Evolutionary conservation across 2,113 vertebrate genomes (phyloP).

Genomic region (Amazona guildingii): DNA sequence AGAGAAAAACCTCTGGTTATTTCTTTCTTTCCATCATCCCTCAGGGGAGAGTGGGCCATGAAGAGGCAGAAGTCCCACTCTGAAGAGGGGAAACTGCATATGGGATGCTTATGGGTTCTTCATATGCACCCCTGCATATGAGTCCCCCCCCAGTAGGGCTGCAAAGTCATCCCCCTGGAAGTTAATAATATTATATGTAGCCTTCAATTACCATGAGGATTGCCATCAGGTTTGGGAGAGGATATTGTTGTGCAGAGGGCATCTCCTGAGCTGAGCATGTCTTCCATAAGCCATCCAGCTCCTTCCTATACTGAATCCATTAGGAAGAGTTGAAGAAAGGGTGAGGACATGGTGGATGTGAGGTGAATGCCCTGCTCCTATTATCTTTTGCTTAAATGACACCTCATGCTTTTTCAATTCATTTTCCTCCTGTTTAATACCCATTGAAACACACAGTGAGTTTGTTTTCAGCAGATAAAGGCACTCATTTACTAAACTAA

Average conservation of each 20-base stretch:
- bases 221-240: not conserved
- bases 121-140: not conserved
- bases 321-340: not conserved
- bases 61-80: not conserved
- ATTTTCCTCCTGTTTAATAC: not conserved
- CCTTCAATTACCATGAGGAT: not conserved
- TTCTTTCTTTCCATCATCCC: not conserved
- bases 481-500: not conserved
- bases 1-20: not conserved
- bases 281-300: not conserved
- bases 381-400: not conserved
- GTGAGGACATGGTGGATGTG: not conserved
- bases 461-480: not conserved
- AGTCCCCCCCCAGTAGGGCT: not conserved
- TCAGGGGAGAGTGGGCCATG: not conserved
- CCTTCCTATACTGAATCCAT: not conserved
- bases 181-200: not conserved
- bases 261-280: not conserved
- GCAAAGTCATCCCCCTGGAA: not conserved
- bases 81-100: accelerated
- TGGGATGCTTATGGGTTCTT: not conserved
- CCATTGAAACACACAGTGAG: not conserved
- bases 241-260: not conserved
- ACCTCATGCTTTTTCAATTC: not conserved
- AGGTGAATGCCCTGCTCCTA: not conserved